Evolutionary conservation across 2,113 vertebrate genomes (phyloP), one percentile per base, ranked within the genome.

Genomic region (Gasterosteus aculeatus): DNA sequence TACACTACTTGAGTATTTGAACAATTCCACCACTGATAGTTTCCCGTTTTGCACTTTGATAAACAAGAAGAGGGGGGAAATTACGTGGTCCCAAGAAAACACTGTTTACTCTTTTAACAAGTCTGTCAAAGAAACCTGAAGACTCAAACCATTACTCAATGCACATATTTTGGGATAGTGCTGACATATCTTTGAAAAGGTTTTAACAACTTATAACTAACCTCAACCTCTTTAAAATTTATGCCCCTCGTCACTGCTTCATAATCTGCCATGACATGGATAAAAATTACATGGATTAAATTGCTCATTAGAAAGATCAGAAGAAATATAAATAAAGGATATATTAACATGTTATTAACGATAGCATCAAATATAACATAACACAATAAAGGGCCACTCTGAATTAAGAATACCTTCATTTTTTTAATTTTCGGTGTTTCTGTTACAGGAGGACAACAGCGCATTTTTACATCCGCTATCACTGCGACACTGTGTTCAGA

Each of bases 91-190:
- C 18, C 41, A 51, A 3, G 18, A 60, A 19, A 60, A 15, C 19
- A 49, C 14, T 53, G 46, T 72, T 6, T 63, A 72, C 35, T 31
- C 44, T 51, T 1, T 18, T 39, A 44, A 61, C 44, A 57, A 69
- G 19, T 19, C 22, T 29, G 22, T 9, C 22, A 18, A 54, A 12
- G 15, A 4, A 47, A 41, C 49, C 51, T 56, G 66, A 5, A 16
- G 35, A 22, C 38, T 56, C 5, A 42, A 57, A 68, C 22, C 19
- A 68, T 38, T 22, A 10, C 4, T 29, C 14, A 42, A 22, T 18
- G 10, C 7, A 35, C 29, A 49, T 33, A 2, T 35, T 65, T n/a
- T 35, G 16, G 4, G 8, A 12, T 3, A 35, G 4, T 16, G 35
- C 41, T 3, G n/a, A 26, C 14, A 44, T 29, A 2, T 26, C 39